Evolutionary conservation across 2,113 vertebrate species (phyloP).

Genomic region (Heptranchias perlo): DNA sequence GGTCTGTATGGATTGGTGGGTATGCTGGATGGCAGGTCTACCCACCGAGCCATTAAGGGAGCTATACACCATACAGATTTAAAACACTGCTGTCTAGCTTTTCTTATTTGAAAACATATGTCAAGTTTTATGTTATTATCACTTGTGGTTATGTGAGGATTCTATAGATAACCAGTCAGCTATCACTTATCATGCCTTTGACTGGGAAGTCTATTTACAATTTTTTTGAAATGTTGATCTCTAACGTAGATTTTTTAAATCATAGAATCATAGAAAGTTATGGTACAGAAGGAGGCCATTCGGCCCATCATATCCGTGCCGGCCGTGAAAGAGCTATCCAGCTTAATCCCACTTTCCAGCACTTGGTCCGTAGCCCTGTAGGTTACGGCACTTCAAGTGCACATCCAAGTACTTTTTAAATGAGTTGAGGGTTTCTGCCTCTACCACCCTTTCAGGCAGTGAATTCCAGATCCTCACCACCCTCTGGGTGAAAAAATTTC

Average conservation of each 20-base stretch:
- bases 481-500: no score
- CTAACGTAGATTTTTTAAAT: background rate
- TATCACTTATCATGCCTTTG: background rate
- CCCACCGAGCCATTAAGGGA: background rate
- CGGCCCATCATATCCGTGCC: no score
- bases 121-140: background rate
- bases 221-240: background rate
- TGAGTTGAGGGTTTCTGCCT: no score
- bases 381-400: no score
- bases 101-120: background rate
- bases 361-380: no score
- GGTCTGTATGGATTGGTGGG: background rate
- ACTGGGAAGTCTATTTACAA: constrained; percentile 17
- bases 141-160: constrained; percentile 17
- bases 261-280: no score
- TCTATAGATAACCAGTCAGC: background rate
- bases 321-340: no score
- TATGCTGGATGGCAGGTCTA: background rate
- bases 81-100: background rate
- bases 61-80: background rate
- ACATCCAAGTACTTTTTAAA: no score
- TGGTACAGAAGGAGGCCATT: no score
- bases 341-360: no score
- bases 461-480: no score
- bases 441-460: no score